Evolutionary conservation across 2,797 vertebrate species (phyloP).

Genomic region (Sebastiscus tertius): DNA sequence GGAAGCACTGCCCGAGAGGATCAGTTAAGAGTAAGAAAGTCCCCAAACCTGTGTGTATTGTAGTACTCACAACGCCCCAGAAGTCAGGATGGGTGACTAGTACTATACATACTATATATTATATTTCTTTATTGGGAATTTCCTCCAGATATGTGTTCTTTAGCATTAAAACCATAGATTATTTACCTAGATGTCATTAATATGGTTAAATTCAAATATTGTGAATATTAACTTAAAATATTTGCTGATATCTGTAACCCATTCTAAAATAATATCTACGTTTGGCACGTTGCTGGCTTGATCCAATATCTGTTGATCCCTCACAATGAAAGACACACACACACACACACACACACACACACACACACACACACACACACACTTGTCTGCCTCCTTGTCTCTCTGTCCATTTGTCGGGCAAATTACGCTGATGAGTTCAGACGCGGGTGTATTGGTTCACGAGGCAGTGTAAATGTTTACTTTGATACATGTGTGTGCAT

Average conservation of each 20-base stretch:
- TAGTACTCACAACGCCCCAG: neutral
- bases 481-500: neutral
- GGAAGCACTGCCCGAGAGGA: constrained; percentile 14
- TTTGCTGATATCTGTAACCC: neutral
- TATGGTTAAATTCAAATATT: neutral
- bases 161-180: neutral
- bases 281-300: neutral
- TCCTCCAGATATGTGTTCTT: neutral
- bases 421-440: constrained; percentile 36
- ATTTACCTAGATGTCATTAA: too few species aligned
- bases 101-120: neutral
- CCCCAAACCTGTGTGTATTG: neutral
- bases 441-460: constrained; percentile 11
- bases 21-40: constrained; percentile 5
- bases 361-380: neutral
- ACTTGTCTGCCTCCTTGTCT: neutral
- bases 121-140: neutral
- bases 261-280: neutral
- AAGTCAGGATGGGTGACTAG: neutral
- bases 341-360: neutral
- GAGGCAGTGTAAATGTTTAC: neutral
- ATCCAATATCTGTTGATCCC: neutral
- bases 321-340: neutral
- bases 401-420: constrained; percentile 28
- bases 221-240: neutral